Evolutionary conservation across 2,113 vertebrate species (phyloP).

Genomic region (Leptodactylus fuscus): DNA sequence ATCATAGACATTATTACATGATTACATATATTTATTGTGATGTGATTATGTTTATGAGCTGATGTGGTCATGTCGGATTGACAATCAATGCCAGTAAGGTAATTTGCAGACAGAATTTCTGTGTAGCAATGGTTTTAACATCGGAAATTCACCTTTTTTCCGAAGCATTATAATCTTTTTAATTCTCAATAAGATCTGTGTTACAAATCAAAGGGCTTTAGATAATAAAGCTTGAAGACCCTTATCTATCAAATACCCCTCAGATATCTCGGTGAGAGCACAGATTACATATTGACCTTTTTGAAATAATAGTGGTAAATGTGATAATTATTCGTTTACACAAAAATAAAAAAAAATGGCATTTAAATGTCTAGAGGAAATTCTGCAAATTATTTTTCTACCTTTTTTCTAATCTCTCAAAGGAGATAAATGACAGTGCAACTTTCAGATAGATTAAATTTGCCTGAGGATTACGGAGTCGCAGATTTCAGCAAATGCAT

Average conservation of each 20-base stretch:
- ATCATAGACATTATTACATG: too few species aligned
- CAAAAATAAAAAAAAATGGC: constrained; percentile 36
- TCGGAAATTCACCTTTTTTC: neutral
- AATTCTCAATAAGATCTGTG: constrained; percentile 18
- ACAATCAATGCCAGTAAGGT: neutral
- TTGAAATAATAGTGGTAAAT: constrained; percentile 43
- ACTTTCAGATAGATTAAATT: constrained; percentile 40
- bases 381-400: constrained; percentile 39
- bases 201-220: constrained; percentile 17
- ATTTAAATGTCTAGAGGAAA: constrained; percentile 54
- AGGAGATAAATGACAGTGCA: constrained; percentile 49
- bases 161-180: neutral
- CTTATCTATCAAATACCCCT: constrained; percentile 18
- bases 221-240: neutral
- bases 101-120: neutral
- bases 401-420: constrained; percentile 33
- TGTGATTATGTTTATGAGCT: too few species aligned
- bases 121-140: neutral
- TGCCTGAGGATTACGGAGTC: constrained; percentile 41
- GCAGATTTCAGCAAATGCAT: constrained; percentile 39
- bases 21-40: too few species aligned
- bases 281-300: constrained; percentile 40
- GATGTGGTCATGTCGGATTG: neutral
- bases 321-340: constrained; percentile 48
- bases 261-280: neutral